Evolutionary conservation across 2,113 vertebrate genomes (phyloP).

Genomic region (Orthonyx spaldingii): DNA sequence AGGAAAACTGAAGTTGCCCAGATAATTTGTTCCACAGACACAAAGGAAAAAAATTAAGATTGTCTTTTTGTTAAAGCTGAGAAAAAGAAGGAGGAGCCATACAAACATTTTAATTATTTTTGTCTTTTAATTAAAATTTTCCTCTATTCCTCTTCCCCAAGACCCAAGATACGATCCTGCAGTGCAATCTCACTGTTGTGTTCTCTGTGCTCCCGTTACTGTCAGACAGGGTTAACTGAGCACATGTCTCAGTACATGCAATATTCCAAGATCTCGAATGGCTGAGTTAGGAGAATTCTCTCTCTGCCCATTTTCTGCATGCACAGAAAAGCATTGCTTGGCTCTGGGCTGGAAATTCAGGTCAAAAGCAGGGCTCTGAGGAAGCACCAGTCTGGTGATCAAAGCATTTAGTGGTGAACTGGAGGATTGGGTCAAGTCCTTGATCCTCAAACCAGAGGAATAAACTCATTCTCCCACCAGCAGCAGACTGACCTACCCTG

Average conservation of each 20-base stretch:
- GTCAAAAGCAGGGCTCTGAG: background rate
- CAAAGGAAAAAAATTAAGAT: background rate
- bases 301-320: background rate
- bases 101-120: background rate
- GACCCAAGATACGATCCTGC: background rate
- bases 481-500: background rate
- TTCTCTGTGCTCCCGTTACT: background rate
- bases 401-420: background rate
- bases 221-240: background rate
- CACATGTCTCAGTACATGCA: background rate
- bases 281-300: background rate
- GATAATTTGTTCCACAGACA: background rate
- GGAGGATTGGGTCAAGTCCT: background rate
- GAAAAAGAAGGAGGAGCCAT: background rate
- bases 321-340: background rate
- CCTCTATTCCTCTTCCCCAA: background rate
- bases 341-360: background rate
- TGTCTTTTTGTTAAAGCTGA: background rate
- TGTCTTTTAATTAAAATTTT: background rate
- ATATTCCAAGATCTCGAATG: background rate
- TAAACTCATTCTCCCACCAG: background rate
- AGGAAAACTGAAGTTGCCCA: background rate
- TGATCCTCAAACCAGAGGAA: background rate
- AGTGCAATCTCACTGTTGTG: background rate
- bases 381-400: background rate